Evolutionary conservation across 2,113 vertebrate species (phyloP), one percentile per base, ranked within the genome.

Genomic region (Perca flavescens): DNA sequence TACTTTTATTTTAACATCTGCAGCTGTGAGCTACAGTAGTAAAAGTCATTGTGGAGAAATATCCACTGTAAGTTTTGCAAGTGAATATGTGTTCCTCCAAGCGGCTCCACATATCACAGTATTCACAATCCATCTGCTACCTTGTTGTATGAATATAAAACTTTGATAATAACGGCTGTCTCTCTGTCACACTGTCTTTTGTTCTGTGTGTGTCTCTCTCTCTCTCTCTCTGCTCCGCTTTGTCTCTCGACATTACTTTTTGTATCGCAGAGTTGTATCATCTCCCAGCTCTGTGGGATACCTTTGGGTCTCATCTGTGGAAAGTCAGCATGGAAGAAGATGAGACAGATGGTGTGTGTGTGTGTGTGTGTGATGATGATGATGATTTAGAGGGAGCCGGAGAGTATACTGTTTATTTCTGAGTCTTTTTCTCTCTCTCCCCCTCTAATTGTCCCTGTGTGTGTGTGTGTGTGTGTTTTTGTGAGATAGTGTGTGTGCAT

Each of bases 301-400:
- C 53, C 58, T 65, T 69, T 53, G 46, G 70, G 69, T 71, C 74
- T 70, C 74, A 88, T 77, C 81, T 87, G 68, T 63, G 57, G 25
- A 61, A 76, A 54, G 43, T 69, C 50, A 31, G 62, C 65, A 65
- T 78, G 53, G 66, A 67, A 34, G 34, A 82, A 62, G 67, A 81
- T 56, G 21, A 85, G 77, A 83, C 79, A 85, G 79, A 88, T 88
- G 86, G 83, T 54, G n/a, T 56, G 34, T 54, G 79, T 82, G 61
- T 72, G 21, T 60, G 58, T n/a, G 50, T 57, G 40, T 61, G 70
- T 65, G 52, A n/a, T n/a, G n/a, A n/a, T n/a, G n/a, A 34, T 34
- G 6, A 34, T 34, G 6, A 34, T 34, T 34, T 40, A 40, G 36
- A 40, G 8, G 40, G 40, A 3, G 9, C 40, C 10, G 10, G 40